These are phyloP conservation scores for Hyposoter dolosus DNA, from an alignment of 2,888 invertebrate species.

Conservation along the genomic window DNA sequence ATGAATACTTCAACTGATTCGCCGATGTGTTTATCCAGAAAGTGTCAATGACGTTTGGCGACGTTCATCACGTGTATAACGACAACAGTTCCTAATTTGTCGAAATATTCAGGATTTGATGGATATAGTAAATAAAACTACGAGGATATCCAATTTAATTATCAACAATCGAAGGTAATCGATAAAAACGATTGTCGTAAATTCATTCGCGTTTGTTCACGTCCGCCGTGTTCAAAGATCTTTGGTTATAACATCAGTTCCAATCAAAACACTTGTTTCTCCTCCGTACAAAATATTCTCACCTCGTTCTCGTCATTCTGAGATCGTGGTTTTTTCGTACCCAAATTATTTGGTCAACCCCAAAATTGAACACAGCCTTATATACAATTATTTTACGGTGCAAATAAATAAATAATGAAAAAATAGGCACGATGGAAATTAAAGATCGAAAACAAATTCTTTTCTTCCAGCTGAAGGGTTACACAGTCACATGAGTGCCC, in stretches of 20 bases:
- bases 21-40: not conserved
- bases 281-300: not conserved
- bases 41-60: conserved; percentile 27
- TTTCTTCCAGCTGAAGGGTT: not conserved
- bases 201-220: not conserved
- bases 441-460: not conserved
- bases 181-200: not conserved
- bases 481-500: conserved; percentile 40
- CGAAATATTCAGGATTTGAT: conserved; percentile 1
- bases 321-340: not conserved
- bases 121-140: not conserved
- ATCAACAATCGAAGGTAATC: conserved; percentile 31
- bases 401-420: not conserved
- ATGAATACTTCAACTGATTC: not conserved
- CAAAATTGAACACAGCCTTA: not conserved
- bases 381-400: not conserved
- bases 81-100: not conserved
- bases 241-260: conserved; percentile 12
- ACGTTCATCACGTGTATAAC: conserved; percentile 1
- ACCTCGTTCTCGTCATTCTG: not conserved
- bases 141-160: not conserved
- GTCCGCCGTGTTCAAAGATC: not conserved
- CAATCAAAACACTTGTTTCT: not conserved
- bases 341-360: not conserved
- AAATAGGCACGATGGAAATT: not conserved